Conservation (phyloP, 2,888 invertebrate genomes). For the Scrobipalpa costella region DNA sequence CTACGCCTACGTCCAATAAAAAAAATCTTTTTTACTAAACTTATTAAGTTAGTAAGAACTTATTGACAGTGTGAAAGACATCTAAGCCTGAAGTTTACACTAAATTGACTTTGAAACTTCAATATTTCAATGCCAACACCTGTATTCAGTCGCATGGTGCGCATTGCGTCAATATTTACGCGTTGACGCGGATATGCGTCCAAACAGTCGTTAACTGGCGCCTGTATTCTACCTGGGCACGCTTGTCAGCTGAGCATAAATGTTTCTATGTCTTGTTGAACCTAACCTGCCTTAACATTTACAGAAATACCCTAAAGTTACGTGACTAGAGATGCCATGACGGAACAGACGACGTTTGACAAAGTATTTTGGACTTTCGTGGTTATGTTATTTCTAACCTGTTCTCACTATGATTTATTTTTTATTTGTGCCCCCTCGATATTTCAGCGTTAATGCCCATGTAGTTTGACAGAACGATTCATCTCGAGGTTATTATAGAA, state of each 20-base stretch:
- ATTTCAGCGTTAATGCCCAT: too few species aligned
- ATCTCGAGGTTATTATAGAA: too few species aligned
- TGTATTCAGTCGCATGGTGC: background rate
- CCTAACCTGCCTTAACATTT: background rate
- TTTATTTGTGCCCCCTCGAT: too few species aligned
- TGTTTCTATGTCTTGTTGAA: background rate
- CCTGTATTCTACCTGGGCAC: conserved; percentile 15
- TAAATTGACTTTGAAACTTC: background rate
- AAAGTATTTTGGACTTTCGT: too few species aligned
- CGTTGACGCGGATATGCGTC: background rate
- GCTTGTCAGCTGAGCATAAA: background rate
- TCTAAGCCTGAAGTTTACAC: background rate
- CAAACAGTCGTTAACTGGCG: conserved; percentile 16
- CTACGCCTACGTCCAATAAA: too few species aligned
- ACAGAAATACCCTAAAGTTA: background rate
- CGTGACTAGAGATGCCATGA: too few species aligned
- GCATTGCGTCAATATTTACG: conserved; percentile 3
- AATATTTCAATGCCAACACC: background rate
- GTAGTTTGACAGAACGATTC: too few species aligned
- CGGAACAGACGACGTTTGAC: too few species aligned
- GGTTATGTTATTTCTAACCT: too few species aligned
- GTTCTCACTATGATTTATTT: too few species aligned
- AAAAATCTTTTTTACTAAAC: too few species aligned
- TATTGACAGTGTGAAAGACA: background rate
- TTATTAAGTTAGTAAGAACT: too few species aligned